phyloP scores from a whole-genome alignment of 1,140 invertebrate genomes.

The Papilio helenus region DNA sequence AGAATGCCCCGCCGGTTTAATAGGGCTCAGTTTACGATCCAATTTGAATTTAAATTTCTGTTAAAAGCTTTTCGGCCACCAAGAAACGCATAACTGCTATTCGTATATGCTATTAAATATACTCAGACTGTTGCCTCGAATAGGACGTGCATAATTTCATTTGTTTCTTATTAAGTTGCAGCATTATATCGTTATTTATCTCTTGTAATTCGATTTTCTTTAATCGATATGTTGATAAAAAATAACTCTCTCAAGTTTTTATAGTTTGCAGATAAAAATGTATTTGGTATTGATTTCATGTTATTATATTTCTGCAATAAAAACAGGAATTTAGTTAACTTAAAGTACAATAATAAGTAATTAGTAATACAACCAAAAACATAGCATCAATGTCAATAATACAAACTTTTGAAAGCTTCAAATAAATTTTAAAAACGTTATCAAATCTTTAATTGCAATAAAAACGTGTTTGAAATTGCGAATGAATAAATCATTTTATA shows the following conservation, averaged over 20 bases:
- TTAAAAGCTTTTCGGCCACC: conserved; percentile 33
- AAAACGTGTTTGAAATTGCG: conserved; percentile 23
- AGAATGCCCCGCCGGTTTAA: conserved; percentile 39
- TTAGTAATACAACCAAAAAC: too few relatives aligned
- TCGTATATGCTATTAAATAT: conserved; percentile 8
- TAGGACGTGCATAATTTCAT: conserved; percentile 21
- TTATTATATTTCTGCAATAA: neutral
- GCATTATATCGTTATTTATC: conserved; percentile 10
- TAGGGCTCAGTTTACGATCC: conserved; percentile 46
- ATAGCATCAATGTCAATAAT: neutral
- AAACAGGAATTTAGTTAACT: neutral
- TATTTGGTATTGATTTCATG: neutral
- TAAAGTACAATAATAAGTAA: too few relatives aligned
- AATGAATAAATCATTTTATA: conserved; percentile 16
- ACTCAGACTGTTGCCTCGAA: neutral
- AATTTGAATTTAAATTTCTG: conserved; percentile 49
- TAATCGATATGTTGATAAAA: neutral
- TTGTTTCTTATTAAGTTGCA: conserved; percentile 16
- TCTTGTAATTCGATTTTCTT: neutral
- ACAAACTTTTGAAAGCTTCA: neutral
- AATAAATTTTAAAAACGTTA: neutral
- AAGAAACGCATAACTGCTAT: conserved; percentile 33
- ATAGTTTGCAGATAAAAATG: neutral
- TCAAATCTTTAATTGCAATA: neutral
- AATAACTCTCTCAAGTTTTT: neutral